These are phyloP conservation scores for Thunnus albacares DNA, from an alignment of 2,797 vertebrate species.

Conservation along the genomic window DNA sequence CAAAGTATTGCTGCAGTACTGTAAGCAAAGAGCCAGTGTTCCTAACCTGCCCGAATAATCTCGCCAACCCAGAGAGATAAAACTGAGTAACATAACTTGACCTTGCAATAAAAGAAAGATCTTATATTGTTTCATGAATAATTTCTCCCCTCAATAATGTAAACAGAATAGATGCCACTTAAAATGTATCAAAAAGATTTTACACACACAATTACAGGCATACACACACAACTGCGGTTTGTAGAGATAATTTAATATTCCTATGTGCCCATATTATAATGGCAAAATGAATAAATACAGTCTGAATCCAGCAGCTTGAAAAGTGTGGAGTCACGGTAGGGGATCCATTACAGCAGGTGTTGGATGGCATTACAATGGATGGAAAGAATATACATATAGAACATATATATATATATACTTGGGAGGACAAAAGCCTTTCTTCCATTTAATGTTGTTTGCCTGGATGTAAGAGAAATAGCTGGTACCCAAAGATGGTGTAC, in stretches of 20 bases:
- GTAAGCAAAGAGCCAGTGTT: neutral
- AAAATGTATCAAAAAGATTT: neutral
- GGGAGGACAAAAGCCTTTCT: constrained; percentile 49
- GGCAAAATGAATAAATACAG: constrained; percentile 17
- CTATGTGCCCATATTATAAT: neutral
- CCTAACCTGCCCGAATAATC: neutral
- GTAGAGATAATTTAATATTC: neutral
- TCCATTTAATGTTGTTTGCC: constrained; percentile 55
- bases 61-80: neutral
- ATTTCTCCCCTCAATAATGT: neutral
- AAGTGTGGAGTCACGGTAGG: constrained; percentile 27
- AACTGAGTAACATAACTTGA: neutral
- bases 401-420: constrained; percentile 39
- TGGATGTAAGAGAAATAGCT: constrained; percentile 54
- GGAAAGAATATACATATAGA: constrained; percentile 36
- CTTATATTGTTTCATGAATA: neutral
- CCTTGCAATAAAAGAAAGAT: neutral
- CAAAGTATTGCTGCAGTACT: neutral
- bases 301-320: constrained; percentile 23
- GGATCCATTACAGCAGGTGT: constrained; percentile 39
- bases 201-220: constrained; percentile 6
- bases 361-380: constrained; percentile 37
- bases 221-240: constrained; percentile 1
- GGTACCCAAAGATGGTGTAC: constrained; percentile 39
- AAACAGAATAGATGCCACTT: neutral